Base-by-base conservation (phyloP, 2,888 invertebrate species). In the Eupithecia tripunctaria region DNA sequence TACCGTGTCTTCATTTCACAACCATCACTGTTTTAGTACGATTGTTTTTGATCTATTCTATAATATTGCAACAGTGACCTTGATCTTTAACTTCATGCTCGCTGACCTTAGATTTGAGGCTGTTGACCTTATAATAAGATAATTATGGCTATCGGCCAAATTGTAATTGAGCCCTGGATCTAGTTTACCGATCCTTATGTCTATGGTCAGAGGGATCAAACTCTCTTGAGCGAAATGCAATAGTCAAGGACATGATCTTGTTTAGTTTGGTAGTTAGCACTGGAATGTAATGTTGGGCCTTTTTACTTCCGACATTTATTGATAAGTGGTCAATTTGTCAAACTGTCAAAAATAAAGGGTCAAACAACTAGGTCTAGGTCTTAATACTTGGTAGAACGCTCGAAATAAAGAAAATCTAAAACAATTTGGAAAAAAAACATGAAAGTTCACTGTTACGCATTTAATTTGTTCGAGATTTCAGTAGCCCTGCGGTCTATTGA, bases 21-120 rank as follows among this genome's bases (percentile, higher is more conserved):
- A 56, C 25, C 1, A 56, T 56, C 21, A 5, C 56, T 56, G 56
- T 56, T 56, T 56, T 56, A 25, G 56, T 25, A 56, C 25, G 56
- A 25, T 56, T 56, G 51, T 56, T 56, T 25, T 25, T 60, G 29
- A 60, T 27, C 29, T 60, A 60, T 29, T 27, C 60, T 15, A 29
- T 60, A 29, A 29, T 60, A 60, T 60, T 29, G 60, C 60, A 60
- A 60, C 29, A 21, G 12, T 29, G 29, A 18, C 60, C 60, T 60
- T 60, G 27, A 60, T 60, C 60, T 60, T 60, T 29, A 18, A 29
- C 8, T 60, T 18, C 29, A 60, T 29, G 29, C 25, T 27, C 27
- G 15, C 1, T 29, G 60, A 60, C 60, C 60, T 60, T 18, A 18
- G 27, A 60, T 60, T 27, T 60, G 18, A 60, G 60, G 56, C 25